Evolutionary conservation across 2,888 invertebrate genomes (phyloP).

Genomic region (Ichneumoninae sp.): DNA sequence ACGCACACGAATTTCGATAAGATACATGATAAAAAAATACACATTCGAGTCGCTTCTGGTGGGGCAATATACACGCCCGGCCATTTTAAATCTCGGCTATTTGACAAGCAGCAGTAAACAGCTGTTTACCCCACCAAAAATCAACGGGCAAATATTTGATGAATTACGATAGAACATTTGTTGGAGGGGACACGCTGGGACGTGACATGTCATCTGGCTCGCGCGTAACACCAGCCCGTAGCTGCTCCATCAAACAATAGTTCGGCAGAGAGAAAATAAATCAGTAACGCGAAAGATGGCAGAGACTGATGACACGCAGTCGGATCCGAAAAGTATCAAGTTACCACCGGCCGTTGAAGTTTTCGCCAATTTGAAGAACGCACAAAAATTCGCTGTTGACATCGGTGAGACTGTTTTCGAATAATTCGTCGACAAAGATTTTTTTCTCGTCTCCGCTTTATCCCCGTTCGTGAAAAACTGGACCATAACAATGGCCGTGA

Average conservation of each 20-base stretch:
- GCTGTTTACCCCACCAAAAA: slow-evolving; percentile 47
- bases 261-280: slow-evolving; percentile 6
- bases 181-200: slow-evolving; percentile 23
- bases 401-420: slow-evolving; percentile 85
- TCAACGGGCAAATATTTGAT: slow-evolving; percentile 42
- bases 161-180: slow-evolving; percentile 26
- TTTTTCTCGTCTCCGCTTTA: neutral
- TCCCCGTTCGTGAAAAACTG: neutral
- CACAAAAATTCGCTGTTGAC: slow-evolving; percentile 89
- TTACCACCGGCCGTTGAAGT: slow-evolving; percentile 86
- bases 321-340: slow-evolving; percentile 85
- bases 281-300: slow-evolving; percentile 74
- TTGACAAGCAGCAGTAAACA: slow-evolving; percentile 47
- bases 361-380: slow-evolving; percentile 88
- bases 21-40: neutral
- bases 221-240: slow-evolving; percentile 14
- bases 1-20: neutral
- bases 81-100: slow-evolving; percentile 61
- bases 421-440: neutral
- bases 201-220: slow-evolving; percentile 32
- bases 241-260: neutral
- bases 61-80: neutral
- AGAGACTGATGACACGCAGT: slow-evolving; percentile 76
- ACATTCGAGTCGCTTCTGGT: neutral
- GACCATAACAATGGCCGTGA: neutral